Evolutionary conservation across 2,797 vertebrate genomes (phyloP).

Genomic region (Chaetodon trifasciatus): DNA sequence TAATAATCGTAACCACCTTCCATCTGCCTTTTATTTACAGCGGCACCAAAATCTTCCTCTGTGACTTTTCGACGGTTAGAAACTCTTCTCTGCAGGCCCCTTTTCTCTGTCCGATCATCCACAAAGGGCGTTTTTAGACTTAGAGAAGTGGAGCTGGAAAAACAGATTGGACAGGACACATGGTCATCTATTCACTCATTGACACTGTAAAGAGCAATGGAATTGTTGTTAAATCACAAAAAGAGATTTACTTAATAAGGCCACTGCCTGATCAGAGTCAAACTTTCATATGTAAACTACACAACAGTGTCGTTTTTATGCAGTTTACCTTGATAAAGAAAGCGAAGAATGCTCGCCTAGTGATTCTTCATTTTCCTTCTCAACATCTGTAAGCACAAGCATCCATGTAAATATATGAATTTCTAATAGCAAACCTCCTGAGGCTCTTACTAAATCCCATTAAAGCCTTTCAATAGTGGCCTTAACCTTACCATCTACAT

Average conservation of each 20-base stretch:
- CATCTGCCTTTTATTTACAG: conserved; percentile 71
- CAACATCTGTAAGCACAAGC: conserved; percentile 57
- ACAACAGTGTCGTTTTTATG: not conserved
- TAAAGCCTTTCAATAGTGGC: not conserved
- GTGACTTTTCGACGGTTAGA: conserved; percentile 68
- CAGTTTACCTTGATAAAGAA: conserved; percentile 64
- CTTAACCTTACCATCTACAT: conserved; percentile 54
- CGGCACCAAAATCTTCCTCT: conserved; percentile 81
- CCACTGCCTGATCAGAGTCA: not conserved
- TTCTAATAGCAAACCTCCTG: not conserved
- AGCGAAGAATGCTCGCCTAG: conserved; percentile 42
- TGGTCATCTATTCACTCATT: not conserved
- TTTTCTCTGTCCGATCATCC: conserved; percentile 69
- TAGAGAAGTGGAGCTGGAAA: conserved; percentile 76
- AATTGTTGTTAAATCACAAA: not conserved
- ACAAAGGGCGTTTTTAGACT: conserved; percentile 83
- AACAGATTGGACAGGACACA: conserved; percentile 18
- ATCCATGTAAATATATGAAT: conserved; percentile 10
- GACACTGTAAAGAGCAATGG: not conserved
- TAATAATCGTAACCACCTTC: conserved; percentile 44
- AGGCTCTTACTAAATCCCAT: not conserved
- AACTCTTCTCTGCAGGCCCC: conserved; percentile 76
- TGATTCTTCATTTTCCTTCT: conserved; percentile 40
- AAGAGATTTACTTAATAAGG: not conserved
- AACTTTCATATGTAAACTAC: not conserved